Evolutionary conservation across 2,113 vertebrate species (phyloP).

Genomic region (Rana temporaria): DNA sequence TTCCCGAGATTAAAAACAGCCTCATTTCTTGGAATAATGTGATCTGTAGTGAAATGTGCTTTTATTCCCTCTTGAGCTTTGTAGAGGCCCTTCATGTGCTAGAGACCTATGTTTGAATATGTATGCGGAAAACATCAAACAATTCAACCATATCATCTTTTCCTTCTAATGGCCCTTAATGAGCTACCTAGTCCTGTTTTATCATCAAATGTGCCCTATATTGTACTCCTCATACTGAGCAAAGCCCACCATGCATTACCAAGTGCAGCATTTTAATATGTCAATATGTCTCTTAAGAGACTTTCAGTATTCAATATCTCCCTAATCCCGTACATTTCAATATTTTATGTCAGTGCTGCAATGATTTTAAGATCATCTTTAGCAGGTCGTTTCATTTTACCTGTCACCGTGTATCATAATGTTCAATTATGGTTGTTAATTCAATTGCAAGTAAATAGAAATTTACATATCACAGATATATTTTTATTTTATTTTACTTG

Average conservation of each 20-base stretch:
- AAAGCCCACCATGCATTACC: neutral
- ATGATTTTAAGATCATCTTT: too few species aligned
- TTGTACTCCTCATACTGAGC: neutral
- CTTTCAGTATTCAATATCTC: too few species aligned
- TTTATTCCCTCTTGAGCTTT: constrained; percentile 8
- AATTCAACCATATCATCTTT: neutral
- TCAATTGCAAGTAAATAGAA: too few species aligned
- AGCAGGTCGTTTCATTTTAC: too few species aligned
- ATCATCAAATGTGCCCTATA: neutral
- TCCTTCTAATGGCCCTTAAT: constrained; percentile 27
- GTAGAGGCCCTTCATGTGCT: constrained; percentile 4
- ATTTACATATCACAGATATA: too few species aligned
- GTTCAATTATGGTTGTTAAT: too few species aligned
- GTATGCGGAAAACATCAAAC: constrained; percentile 21
- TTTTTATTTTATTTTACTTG: neutral
- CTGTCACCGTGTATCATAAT: too few species aligned
- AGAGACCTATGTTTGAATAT: constrained; percentile 15
- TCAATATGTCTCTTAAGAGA: too few species aligned
- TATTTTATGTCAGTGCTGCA: too few species aligned
- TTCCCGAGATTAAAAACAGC: too few species aligned
- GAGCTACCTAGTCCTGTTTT: constrained; percentile 6
- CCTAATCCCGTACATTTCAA: too few species aligned
- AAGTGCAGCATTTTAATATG: neutral
- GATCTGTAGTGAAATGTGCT: neutral
- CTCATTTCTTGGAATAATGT: too few species aligned